These are phyloP conservation scores for Motacilla alba DNA, from an alignment of 2,113 vertebrate species.

Conservation along the genomic window DNA sequence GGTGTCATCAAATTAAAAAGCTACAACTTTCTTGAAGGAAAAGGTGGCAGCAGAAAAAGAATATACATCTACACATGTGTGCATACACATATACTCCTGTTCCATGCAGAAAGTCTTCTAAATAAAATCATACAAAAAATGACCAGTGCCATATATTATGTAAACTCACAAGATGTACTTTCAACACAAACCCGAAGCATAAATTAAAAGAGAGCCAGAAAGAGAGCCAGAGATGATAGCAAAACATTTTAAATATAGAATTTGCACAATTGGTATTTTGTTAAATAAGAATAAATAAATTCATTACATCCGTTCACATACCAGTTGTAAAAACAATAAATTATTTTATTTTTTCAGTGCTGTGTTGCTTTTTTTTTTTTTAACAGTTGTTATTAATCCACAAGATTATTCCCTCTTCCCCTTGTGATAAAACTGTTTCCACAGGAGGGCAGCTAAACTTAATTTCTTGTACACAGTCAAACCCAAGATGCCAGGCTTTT, in stretches of 20 bases:
- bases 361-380: constrained; percentile 73
- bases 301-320: constrained; percentile 91
- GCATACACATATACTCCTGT: constrained; percentile 54
- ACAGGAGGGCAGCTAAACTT: constrained; percentile 66
- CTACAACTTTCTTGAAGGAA: constrained; percentile 26
- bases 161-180: constrained; percentile 77
- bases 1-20: neutral
- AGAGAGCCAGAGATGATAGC: constrained; percentile 62
- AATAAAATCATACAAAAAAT: constrained; percentile 66
- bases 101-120: constrained; percentile 66
- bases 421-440: constrained; percentile 75
- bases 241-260: constrained; percentile 81
- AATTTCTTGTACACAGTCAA: neutral
- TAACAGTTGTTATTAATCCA: constrained; percentile 57
- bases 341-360: constrained; percentile 97
- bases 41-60: constrained; percentile 36
- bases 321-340: constrained; percentile 98
- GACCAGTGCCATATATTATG: constrained; percentile 75
- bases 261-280: constrained; percentile 81
- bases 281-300: constrained; percentile 99
- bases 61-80: constrained; percentile 24
- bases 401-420: constrained; percentile 54
- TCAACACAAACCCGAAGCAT: constrained; percentile 75
- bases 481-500: neutral
- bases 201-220: constrained; percentile 72